Evolutionary conservation across 2,888 invertebrate genomes (phyloP), one percentile per base, ranked within the genome.

Genomic region (Ormyrus rosae): DNA sequence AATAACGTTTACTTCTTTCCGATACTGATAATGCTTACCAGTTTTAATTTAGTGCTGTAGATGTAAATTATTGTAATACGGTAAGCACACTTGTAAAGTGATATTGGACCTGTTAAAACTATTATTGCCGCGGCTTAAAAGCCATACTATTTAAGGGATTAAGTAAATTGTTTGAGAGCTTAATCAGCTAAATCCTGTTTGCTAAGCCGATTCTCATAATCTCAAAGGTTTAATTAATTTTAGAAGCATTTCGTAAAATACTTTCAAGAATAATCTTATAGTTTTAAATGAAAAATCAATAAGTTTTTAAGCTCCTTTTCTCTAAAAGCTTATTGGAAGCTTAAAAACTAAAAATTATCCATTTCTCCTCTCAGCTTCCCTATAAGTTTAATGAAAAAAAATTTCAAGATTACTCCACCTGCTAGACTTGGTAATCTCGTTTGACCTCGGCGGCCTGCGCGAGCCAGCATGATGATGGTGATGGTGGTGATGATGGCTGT

Each of bases 381-480:
- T 34, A 34, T 19, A 19, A 19, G 34, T 34, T 34, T 34, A 4
- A 2, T 34, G 34, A 34, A 34, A 34, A 34, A 34, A 34, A 34
- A 34, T 4, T 0, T 34, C 34, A 34, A 45, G 8, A 50, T 9
- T 45, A 8, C 3, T 13, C 0, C 10, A 82, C 82, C 82, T 83
- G 80, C 86, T 89, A 11, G 89, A 89, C 70, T 89, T 89, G 80
- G 82, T 87, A 64, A 89, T 89, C 78, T 89, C 89, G 70, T 87
- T 87, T 69, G 87, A 88, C 0, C 86, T 85, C n/a, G 85, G 87
- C 76, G 71, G 82, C 73, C 78, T 83, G 51, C 74, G 81, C 70
- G 81, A 90, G 88, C 82, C 91, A 89, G 85, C 83, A 87, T 86
- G 78, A 86, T 70, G 78, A 45, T 81, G 69, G 56, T 74, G 80